Base-by-base conservation (phyloP, 1,140 invertebrate genomes). In the Antheraea pernyi region DNA sequence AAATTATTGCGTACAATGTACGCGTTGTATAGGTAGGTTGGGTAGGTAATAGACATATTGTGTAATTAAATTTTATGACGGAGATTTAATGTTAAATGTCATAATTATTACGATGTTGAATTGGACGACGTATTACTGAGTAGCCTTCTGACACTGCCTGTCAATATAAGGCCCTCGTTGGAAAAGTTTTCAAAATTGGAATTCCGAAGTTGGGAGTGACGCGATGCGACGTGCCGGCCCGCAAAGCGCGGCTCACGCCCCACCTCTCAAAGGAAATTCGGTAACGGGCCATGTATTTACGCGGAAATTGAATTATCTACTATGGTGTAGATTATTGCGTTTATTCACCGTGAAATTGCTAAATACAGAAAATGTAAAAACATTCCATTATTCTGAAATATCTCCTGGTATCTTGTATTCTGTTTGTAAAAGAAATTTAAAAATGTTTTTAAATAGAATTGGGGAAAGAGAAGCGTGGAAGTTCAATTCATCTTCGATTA, bases 111-210 rank as follows among this genome's bases (percentile, higher is more conserved):
- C 11, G 46, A 53, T 53, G 46, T 53, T 53, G 11, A 53, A 53
- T n/a, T 13, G 76, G 77, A 80, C 79, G 80, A 78, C 81, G 77
- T 76, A 70, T 69, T 74, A 72, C 76, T 76, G 80, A 80, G 77
- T 86, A 75, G 78, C 80, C 83, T 80, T 86, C 82, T 88, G 86
- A 87, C 84, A 85, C 78, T 82, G 78, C 78, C 84, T 89, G 88
- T 90, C 86, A 91, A 91, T 89, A 86, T 83, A 77, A 81, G 65
- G 78, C 80, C 76, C 84, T 90, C 83, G 83, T 87, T 87, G 84
- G 80, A 82, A 89, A 91, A 91, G 81, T 91, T 91, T 90, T 89
- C 89, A 89, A 90, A 91, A 91, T 91, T 91, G 89, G 86, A 91
- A 91, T 91, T 91, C 88, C 88, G 70, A 87, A 91, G 86, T 91